Evolutionary conservation across 2,113 vertebrate genomes (phyloP).

Genomic region (Brachirus orientalis): DNA sequence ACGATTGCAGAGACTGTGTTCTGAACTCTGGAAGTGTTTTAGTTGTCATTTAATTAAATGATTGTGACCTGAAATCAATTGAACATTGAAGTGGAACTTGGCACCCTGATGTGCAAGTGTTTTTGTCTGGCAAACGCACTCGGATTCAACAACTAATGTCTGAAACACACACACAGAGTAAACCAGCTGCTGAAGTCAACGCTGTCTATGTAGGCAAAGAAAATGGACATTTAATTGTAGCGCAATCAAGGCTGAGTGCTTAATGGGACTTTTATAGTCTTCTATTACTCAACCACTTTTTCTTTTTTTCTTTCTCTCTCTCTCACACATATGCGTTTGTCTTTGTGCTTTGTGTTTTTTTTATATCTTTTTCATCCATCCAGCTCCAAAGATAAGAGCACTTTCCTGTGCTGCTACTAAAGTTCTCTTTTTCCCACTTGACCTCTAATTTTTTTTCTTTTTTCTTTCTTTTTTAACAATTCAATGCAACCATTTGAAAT

Average conservation of each 20-base stretch:
- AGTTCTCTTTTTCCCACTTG: not conserved
- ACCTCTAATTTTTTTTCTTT: constrained; percentile 5
- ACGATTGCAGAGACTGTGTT: constrained; percentile 22
- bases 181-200: constrained; percentile 50
- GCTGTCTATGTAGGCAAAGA: constrained; percentile 61
- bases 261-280: constrained; percentile 73
- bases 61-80: constrained; percentile 61
- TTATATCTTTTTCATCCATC: no score
- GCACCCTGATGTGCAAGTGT: constrained; percentile 37
- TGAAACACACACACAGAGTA: constrained; percentile 11
- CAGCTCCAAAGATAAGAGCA: constrained; percentile 5
- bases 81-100: constrained; percentile 35
- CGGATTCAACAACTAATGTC: no score
- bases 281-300: constrained; percentile 47
- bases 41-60: constrained; percentile 58
- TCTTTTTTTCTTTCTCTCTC: constrained; percentile 10
- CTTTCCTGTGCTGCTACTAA: not conserved
- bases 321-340: constrained; percentile 6
- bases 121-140: constrained; percentile 21
- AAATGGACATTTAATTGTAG: constrained; percentile 77
- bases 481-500: no score
- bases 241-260: constrained; percentile 74
- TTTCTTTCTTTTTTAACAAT: no score
- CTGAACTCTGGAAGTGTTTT: constrained; percentile 27
- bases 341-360: no score